phyloP scores from a whole-genome alignment of 2,888 invertebrate species.

The Anticlea derivata region DNA sequence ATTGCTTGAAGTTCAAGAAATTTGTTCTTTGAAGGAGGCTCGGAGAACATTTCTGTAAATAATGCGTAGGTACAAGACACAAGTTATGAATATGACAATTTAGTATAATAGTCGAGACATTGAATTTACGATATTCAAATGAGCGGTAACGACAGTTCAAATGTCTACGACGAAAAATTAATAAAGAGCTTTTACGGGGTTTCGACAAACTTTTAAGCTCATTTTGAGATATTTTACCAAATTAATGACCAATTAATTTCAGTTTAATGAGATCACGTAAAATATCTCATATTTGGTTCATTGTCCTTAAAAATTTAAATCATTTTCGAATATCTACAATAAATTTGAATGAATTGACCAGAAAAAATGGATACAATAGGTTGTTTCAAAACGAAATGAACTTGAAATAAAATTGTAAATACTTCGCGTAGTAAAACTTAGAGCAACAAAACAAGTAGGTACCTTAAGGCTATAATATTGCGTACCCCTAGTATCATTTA shows the following conservation, averaged over 20 bases:
- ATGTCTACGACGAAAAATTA: slow-evolving; percentile 15
- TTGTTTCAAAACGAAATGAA: too few relatives aligned
- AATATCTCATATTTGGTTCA: too few relatives aligned
- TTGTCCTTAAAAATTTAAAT: too few relatives aligned
- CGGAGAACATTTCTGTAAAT: slow-evolving; percentile 30
- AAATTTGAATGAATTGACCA: too few relatives aligned
- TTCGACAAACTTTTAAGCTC: slow-evolving; percentile 8
- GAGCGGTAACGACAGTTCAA: slow-evolving; percentile 13
- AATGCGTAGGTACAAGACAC: slow-evolving; percentile 45
- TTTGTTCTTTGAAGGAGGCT: slow-evolving; percentile 1
- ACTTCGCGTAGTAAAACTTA: too few relatives aligned
- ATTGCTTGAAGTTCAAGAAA: neutral
- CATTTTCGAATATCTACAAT: too few relatives aligned
- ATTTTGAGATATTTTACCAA: neutral
- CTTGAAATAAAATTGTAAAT: too few relatives aligned
- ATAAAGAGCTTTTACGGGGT: slow-evolving; percentile 12
- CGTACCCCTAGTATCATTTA: slow-evolving; percentile 29
- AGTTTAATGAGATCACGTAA: neutral
- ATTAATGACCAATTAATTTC: slow-evolving; percentile 4
- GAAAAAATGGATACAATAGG: too few relatives aligned
- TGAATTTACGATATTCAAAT: slow-evolving; percentile 20
- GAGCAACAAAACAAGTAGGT: slow-evolving; percentile 13
- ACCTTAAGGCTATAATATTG: slow-evolving; percentile 19
- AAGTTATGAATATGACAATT: slow-evolving; percentile 52
- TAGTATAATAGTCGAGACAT: slow-evolving; percentile 17